Evolutionary conservation across 2,888 invertebrate species (phyloP), one percentile per base, ranked within the genome.

Genomic region (Agriopis marginaria): DNA sequence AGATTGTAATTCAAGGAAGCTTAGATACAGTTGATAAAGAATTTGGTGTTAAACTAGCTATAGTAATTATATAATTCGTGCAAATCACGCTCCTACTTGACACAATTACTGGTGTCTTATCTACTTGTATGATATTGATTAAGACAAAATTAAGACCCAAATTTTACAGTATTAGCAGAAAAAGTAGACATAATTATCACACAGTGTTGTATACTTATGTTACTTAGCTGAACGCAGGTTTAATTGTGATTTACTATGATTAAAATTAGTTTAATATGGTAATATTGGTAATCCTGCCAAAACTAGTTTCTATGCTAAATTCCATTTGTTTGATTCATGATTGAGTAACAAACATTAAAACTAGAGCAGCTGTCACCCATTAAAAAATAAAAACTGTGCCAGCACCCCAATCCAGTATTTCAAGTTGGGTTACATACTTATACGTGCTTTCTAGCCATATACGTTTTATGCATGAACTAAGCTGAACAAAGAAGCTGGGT

Each of bases 61-160:
- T 80, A 98, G 60, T 47, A 58, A 58, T 71, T 75, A 71, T 66
- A 68, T 74, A 71, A 73, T 67, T 62, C 7, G 32, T 97, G 74
- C 97, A 97, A 92, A 73, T 73, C 62, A 64, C 3, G 14, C 54
- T 56, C 83, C 95, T 95, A 83, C 95, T 95, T 76, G 60, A 84
- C 75, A 72, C 60, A 65, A 69, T 66, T 64, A 62, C 7, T 17
- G 7, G 14, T 51, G 32, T 39, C 40, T 69, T 68, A 63, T 68
- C 59, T 53, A 14, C 39, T 51, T 39, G 44, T 45, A 39, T 47
- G 23, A 54, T 63, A 53, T 53, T 51, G n/a, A 10, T 1, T 3
- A 4, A 32, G 39, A 60, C 47, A 40, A 39, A 11, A 17, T 56
- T 11, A 50, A 58, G 56, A 44, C 50, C 39, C 51, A 63, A 32